phyloP scores from a whole-genome alignment of 2,797 vertebrate species.

The Sebastes melanostomus region DNA sequence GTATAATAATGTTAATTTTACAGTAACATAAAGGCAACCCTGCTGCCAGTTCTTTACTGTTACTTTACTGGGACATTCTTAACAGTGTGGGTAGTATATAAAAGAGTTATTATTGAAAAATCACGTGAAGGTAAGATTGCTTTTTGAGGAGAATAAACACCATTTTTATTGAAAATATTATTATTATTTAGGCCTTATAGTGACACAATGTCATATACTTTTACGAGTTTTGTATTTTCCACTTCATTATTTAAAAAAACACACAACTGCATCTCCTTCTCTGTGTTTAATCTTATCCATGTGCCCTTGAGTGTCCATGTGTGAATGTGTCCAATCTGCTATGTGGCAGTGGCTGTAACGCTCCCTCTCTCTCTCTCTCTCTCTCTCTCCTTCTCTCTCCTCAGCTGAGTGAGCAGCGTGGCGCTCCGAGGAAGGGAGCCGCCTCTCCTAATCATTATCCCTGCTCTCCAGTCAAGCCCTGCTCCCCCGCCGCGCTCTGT shows the following conservation, averaged over 20 bases:
- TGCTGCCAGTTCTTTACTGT: too few relatives aligned
- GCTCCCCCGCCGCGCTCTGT: conserved; percentile 83
- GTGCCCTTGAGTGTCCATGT: conserved; percentile 37
- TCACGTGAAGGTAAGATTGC: too few relatives aligned
- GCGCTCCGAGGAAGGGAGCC: conserved; percentile 84
- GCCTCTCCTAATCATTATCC: conserved; percentile 85
- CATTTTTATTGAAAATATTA: not conserved
- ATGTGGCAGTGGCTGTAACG: conserved; percentile 47
- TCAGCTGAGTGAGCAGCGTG: conserved; percentile 79
- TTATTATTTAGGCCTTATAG: not conserved
- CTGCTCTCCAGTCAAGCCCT: conserved; percentile 76
- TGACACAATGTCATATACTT: not conserved
- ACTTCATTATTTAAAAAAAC: not conserved
- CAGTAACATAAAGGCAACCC: too few relatives aligned
- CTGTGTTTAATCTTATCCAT: not conserved
- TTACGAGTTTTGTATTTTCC: not conserved
- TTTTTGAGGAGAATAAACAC: not conserved
- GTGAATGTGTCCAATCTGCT: conserved; percentile 25
- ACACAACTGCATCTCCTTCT: not conserved
- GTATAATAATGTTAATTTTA: too few relatives aligned
- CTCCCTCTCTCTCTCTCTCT: not conserved
- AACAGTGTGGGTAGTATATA: not conserved
- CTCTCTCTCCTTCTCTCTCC: conserved; percentile 37
- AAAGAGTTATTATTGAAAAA: too few relatives aligned
- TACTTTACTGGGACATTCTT: too few relatives aligned